Evolutionary conservation across 2,888 invertebrate species (phyloP).

Genomic region (Drosophila niveifrons): DNA sequence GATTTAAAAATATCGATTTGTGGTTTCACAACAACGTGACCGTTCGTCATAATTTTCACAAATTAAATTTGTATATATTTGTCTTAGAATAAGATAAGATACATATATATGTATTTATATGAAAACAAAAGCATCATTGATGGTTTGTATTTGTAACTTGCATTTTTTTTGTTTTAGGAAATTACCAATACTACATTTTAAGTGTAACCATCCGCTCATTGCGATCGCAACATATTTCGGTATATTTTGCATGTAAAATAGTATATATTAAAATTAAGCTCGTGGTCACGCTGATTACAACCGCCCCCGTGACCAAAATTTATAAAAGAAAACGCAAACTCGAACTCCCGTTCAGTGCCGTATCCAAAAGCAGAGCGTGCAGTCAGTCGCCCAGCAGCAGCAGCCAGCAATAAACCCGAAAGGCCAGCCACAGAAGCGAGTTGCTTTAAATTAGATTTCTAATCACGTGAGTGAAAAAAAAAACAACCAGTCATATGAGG

Average conservation of each 20-base stretch:
- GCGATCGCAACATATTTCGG: neutral
- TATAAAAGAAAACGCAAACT: slow-evolving; percentile 69
- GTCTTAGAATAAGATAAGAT: no score
- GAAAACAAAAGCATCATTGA: no score
- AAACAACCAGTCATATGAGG: slow-evolving; percentile 62
- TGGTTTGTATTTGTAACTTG: no score
- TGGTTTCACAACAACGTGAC: no score
- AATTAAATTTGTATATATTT: no score
- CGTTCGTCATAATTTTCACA: no score
- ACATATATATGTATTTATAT: no score
- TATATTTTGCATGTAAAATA: neutral
- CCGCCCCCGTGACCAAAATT: slow-evolving; percentile 77
- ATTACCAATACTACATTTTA: neutral
- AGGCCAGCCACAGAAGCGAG: slow-evolving; percentile 86
- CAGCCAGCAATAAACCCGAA: slow-evolving; percentile 75
- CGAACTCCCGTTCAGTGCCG: slow-evolving; percentile 73
- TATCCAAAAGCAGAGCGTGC: slow-evolving; percentile 70
- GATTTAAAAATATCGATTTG: no score
- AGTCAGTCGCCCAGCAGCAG: slow-evolving; percentile 70
- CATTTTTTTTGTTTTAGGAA: neutral
- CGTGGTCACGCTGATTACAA: slow-evolving; percentile 15
- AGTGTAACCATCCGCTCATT: neutral
- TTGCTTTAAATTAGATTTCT: slow-evolving; percentile 92
- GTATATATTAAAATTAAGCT: neutral
- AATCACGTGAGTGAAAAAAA: slow-evolving; percentile 90